phyloP scores from a whole-genome alignment of 2,797 vertebrate species.

The Cryptoblepharus egeriae region DNA sequence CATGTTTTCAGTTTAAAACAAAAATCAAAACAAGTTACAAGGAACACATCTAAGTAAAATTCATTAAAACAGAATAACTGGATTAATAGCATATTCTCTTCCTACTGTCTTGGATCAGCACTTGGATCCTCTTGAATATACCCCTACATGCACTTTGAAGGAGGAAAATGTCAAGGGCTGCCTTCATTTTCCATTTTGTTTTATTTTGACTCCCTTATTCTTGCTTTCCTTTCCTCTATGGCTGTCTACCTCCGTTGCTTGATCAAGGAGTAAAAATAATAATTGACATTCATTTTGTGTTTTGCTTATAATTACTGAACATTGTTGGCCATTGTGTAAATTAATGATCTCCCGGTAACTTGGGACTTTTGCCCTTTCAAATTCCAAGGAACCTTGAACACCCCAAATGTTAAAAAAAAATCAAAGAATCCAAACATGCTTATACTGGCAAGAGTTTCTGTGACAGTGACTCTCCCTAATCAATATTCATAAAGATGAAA shows the following conservation, averaged over 20 bases:
- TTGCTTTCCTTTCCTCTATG: not conserved
- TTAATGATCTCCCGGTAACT: not conserved
- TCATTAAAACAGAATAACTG: too few relatives aligned
- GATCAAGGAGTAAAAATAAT: not conserved
- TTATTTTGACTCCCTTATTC: not conserved
- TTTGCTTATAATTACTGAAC: not conserved
- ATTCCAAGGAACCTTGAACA: not conserved
- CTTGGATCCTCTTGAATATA: too few relatives aligned
- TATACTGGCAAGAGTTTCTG: not conserved
- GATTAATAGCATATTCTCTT: too few relatives aligned
- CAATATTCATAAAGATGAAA: conserved; percentile 18
- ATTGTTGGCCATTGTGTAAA: not conserved
- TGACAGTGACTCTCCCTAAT: not conserved
- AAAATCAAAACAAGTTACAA: too few relatives aligned
- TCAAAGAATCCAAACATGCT: not conserved
- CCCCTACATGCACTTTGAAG: too few relatives aligned
- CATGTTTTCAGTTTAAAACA: too few relatives aligned
- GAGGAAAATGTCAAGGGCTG: not conserved
- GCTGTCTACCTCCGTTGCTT: not conserved
- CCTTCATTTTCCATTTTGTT: not conserved
- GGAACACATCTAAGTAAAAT: too few relatives aligned
- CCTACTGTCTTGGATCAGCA: too few relatives aligned
- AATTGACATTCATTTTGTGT: not conserved
- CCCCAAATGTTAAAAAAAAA: not conserved
- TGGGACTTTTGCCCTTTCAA: not conserved